Evolutionary conservation across 1,140 invertebrate species (phyloP).

Genomic region (Stenopsyche tienmushanensis): DNA sequence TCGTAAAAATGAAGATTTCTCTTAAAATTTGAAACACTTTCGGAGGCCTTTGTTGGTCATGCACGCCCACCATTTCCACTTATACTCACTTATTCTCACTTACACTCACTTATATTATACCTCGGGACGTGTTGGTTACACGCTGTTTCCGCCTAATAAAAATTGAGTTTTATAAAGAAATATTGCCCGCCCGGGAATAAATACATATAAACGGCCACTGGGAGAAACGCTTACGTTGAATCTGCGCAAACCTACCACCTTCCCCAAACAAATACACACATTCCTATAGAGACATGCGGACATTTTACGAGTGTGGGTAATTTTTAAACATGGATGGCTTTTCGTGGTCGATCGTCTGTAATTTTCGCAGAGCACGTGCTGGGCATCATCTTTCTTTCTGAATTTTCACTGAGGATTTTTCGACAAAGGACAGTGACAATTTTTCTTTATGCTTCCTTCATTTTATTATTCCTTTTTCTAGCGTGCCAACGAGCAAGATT

Average conservation of each 20-base stretch:
- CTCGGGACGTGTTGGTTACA: conserved; percentile 38
- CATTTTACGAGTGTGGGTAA: not conserved
- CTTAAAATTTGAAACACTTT: not conserved
- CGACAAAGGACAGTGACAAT: not conserved
- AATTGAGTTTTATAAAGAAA: conserved; percentile 43
- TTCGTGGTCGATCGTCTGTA: not conserved
- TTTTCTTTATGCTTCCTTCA: not conserved
- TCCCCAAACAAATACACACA: not conserved
- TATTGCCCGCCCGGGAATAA: conserved; percentile 38
- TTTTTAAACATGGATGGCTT: not conserved
- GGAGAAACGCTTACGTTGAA: not conserved
- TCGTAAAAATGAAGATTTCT: no score
- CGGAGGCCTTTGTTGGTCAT: not conserved
- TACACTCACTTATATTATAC: conserved; percentile 10
- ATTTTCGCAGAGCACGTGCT: not conserved
- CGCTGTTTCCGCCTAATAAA: conserved; percentile 43
- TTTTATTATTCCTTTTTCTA: not conserved
- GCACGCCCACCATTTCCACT: no score
- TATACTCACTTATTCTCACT: conserved; percentile 22
- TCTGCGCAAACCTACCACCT: no score
- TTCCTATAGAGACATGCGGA: not conserved
- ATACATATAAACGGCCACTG: conserved; percentile 27
- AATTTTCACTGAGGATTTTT: conserved; percentile 10
- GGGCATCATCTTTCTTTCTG: not conserved
- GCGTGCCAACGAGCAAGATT: not conserved